phyloP scores from a whole-genome alignment of 1,140 invertebrate species.

The Drosophila pruinosa region DNA sequence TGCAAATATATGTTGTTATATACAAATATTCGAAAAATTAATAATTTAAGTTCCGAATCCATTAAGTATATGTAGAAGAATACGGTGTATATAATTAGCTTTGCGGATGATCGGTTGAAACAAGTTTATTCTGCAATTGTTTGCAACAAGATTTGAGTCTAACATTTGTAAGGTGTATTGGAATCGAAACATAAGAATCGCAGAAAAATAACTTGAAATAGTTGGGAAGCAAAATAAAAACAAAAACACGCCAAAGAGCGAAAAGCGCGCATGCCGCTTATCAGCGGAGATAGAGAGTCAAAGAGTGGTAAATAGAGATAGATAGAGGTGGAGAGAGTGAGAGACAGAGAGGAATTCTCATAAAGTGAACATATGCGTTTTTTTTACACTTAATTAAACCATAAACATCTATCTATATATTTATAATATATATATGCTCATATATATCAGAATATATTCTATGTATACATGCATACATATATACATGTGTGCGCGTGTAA shows the following conservation, averaged over 20 bases:
- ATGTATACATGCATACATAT: conserved; percentile 17
- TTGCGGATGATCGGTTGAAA: not conserved
- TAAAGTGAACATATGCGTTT: conserved; percentile 11
- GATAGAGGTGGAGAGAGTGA: not conserved
- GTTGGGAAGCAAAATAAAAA: conserved; percentile 36
- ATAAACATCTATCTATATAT: conserved; percentile 34
- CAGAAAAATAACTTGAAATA: conserved; percentile 11
- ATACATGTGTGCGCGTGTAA: conserved; percentile 7
- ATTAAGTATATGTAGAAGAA: not conserved
- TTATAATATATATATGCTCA: conserved; percentile 10
- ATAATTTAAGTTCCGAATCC: not conserved
- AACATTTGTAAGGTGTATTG: not conserved
- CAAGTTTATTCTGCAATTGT: not conserved
- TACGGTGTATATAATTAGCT: not conserved
- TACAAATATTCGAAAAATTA: not conserved
- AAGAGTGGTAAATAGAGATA: conserved; percentile 32
- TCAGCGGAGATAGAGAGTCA: conserved; percentile 31
- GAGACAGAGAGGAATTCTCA: not conserved
- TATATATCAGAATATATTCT: conserved; percentile 5
- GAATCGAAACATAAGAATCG: not conserved
- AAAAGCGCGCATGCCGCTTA: conserved; percentile 44
- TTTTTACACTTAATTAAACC: conserved; percentile 37
- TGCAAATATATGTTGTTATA: not conserved
- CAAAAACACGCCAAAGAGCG: conserved; percentile 18
- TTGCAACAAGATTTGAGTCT: not conserved